A percentile compares a stretch with the other conserved stretches of the same genome.
Conservation (phyloP, 2,113 vertebrate species). For the Hucho hucho region DNA sequence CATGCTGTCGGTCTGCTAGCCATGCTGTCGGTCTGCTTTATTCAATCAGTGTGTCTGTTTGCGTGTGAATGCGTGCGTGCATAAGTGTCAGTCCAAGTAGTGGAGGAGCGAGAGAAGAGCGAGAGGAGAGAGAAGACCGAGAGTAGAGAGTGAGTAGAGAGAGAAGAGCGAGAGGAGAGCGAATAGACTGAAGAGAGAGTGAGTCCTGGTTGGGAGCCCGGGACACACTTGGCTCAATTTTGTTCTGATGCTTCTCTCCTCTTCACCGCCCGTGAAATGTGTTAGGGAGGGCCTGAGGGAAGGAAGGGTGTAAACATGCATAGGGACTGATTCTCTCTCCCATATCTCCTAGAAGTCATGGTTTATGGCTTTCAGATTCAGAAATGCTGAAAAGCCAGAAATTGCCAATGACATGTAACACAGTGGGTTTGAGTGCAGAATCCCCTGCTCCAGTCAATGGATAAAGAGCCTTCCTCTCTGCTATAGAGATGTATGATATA, state of each 20-base stretch:
- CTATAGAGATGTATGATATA: conserved; percentile 37
- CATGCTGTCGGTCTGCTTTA: not conserved
- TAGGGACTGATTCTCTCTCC: conserved; percentile 49
- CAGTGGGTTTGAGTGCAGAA: conserved; percentile 49
- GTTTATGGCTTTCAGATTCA: conserved; percentile 25
- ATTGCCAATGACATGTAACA: conserved; percentile 52
- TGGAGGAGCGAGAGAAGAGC: not conserved
- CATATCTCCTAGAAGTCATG: conserved; percentile 24
- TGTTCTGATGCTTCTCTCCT: conserved; percentile 33
- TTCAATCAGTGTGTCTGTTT: conserved; percentile 16
- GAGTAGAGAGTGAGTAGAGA: no score
- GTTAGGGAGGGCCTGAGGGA: not conserved
- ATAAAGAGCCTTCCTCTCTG: conserved; percentile 40
- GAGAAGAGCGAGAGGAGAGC: no score
- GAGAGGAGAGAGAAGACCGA: no score
- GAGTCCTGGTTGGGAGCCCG: conserved; percentile 21
- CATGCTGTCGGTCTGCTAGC: conserved; percentile 3
- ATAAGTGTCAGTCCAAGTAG: no score
- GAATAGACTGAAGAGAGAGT: conserved; percentile 15
- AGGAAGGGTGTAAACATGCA: conserved; percentile 14
- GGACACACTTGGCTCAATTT: conserved; percentile 8
- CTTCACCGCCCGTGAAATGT: conserved; percentile 21
- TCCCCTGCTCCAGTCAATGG: conserved; percentile 42
- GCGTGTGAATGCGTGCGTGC: no score
- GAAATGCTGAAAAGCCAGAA: conserved; percentile 59